These are phyloP conservation scores for Drosophila bifasciata DNA, from an alignment of 1,140 invertebrate species.

Conservation along the genomic window DNA sequence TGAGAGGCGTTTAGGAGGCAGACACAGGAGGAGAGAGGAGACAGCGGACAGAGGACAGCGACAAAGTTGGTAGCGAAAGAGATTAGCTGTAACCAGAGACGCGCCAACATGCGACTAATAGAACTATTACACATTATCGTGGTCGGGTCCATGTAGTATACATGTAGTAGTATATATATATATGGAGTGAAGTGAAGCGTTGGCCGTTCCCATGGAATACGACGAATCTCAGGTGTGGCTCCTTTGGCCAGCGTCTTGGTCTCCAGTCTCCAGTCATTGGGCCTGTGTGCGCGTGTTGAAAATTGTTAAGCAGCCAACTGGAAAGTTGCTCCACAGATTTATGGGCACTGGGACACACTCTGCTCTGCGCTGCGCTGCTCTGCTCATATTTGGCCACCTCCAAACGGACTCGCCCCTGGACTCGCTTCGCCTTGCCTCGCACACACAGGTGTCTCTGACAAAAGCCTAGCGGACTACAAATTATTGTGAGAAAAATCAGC, in stretches of 20 bases:
- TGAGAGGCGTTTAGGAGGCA: not conserved
- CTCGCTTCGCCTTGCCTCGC: not conserved
- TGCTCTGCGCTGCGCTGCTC: too few relatives aligned
- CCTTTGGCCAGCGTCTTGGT: constrained; percentile 17
- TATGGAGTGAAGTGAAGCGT: too few relatives aligned
- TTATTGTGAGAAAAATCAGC: constrained; percentile 82
- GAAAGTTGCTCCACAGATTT: constrained; percentile 70
- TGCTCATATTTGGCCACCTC: constrained; percentile 49
- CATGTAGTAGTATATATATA: too few relatives aligned
- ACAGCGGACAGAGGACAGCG: not conserved
- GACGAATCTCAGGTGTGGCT: constrained; percentile 31
- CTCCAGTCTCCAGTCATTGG: constrained; percentile 47
- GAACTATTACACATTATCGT: constrained; percentile 79
- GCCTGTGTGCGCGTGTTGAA: constrained; percentile 55
- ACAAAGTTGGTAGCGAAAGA: constrained; percentile 74
- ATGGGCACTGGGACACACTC: constrained; percentile 51
- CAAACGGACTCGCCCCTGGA: constrained; percentile 10
- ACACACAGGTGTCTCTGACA: constrained; percentile 68
- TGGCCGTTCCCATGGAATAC: constrained; percentile 66
- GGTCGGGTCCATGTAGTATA: too few relatives aligned
- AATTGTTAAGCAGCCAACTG: constrained; percentile 66
- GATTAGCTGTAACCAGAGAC: constrained; percentile 75
- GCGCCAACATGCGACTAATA: constrained; percentile 76
- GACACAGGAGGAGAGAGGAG: too few relatives aligned
- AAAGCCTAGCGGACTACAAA: constrained; percentile 74